phyloP scores from a whole-genome alignment of 2,113 vertebrate genomes.

The Brachyhypopomus gauderio region DNA sequence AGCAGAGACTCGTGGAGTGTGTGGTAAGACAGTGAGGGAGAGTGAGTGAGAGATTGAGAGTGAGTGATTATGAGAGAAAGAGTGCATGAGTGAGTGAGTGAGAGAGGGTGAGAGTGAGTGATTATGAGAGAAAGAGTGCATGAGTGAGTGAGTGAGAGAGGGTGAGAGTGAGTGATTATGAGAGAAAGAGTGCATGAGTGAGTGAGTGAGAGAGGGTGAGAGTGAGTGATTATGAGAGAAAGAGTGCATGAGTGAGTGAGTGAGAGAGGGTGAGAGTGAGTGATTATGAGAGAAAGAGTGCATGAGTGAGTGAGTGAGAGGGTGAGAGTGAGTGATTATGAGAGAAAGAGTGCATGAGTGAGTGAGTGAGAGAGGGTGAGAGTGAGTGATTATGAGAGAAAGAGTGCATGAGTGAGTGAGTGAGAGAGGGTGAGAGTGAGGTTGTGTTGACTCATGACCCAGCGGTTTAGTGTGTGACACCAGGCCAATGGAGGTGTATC shows the following conservation, averaged over 20 bases:
- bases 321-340: neutral
- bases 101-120: neutral
- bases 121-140: neutral
- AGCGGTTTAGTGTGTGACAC: constrained; percentile 63
- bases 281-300: too few species aligned
- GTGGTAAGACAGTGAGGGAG: neutral
- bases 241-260: neutral
- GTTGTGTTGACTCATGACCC: neutral
- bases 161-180: neutral
- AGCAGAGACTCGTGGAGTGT: neutral
- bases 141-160: neutral
- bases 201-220: neutral
- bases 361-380: neutral
- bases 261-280: neutral
- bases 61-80: neutral
- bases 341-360: too few species aligned
- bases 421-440: neutral
- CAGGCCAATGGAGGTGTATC: constrained; percentile 55
- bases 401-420: neutral
- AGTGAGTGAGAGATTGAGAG: neutral
- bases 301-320: neutral
- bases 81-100: neutral
- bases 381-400: neutral
- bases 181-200: too few species aligned
- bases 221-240: neutral